Evolutionary conservation across 2,797 vertebrate species (phyloP).

Genomic region (Macropus fuliginosus): DNA sequence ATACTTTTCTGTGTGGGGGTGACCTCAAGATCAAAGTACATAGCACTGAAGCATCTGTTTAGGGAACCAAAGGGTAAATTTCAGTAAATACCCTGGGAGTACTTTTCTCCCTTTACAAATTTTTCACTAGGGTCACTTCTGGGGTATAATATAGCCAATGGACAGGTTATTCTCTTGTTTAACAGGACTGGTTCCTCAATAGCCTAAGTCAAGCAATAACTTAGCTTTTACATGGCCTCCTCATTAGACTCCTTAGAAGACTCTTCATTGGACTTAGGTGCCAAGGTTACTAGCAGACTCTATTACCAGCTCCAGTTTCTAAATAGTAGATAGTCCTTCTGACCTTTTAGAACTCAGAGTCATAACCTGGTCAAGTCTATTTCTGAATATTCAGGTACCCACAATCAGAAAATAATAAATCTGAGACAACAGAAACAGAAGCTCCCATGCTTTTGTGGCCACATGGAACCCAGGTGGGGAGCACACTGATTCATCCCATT

Average conservation of each 20-base stretch:
- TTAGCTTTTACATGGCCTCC: no score
- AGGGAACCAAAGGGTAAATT: no score
- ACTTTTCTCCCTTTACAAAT: no score
- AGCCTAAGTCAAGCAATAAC: neutral
- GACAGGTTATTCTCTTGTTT: neutral
- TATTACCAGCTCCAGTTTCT: neutral
- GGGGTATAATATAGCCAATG: neutral
- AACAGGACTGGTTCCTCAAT: neutral
- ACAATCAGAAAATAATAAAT: neutral
- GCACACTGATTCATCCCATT: neutral
- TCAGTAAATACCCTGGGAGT: no score
- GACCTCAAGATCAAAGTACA: neutral
- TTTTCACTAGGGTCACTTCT: neutral
- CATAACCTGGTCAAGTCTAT: neutral
- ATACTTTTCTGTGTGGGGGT: neutral
- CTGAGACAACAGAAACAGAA: neutral
- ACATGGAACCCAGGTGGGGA: neutral
- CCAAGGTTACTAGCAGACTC: neutral
- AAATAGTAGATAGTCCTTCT: neutral
- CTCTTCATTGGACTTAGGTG: neutral
- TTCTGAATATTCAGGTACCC: neutral
- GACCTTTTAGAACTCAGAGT: neutral
- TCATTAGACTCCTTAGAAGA: no score
- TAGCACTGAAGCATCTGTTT: neutral
- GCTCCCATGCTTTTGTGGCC: neutral